Base-by-base conservation (phyloP, 2,797 vertebrate species). In the Parotocinclus haroldoi region DNA sequence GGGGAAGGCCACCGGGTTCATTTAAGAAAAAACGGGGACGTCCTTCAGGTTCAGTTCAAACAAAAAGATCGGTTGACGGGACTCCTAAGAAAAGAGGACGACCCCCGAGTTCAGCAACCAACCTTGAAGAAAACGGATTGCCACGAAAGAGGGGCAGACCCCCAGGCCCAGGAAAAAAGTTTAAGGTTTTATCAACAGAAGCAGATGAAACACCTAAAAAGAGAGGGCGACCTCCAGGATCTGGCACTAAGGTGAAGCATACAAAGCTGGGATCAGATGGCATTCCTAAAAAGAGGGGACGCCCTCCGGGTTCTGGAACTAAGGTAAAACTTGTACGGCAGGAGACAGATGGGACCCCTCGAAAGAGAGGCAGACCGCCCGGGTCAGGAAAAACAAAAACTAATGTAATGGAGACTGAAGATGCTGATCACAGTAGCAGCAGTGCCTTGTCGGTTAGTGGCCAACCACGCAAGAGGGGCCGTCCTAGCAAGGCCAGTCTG, bases 301-400 rank as follows among this genome's bases (percentile, higher is more conserved):
- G 77, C 1, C 80, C 87, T 11, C 53, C 76, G 13, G 68, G 65
- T 52, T 13, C 68, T 7, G 76, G n/a, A 7, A 70, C 73, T 0
- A 75, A 74, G n/a, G 6, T 50, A 7, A 70, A 56, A 37, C 10
- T 36, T 3, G 13, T 42, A 2, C 17, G 19, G 12, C 62, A 52
- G 42, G 54, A 58, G 0, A 46, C 37, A 0, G 58, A 67, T 0
- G 63, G 42, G 10, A 0, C 44, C 0, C 71, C 76, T 0, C 73
- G 78, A 6, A 88, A 86, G 79, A 82, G 86, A 17, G 89, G 89
- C 0, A 86, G 89, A 0, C 88, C 88, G 0, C 85, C 81, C 77
- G 80, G 82, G 17, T 83, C 86, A 0, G 17, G 44, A 60, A 87
- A 80, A 60, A 79, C 79, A 68, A 84, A 74, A 0, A 13, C 17